phyloP scores from a whole-genome alignment of 2,113 vertebrate genomes.

The Nerophis lumbriciformis region DNA sequence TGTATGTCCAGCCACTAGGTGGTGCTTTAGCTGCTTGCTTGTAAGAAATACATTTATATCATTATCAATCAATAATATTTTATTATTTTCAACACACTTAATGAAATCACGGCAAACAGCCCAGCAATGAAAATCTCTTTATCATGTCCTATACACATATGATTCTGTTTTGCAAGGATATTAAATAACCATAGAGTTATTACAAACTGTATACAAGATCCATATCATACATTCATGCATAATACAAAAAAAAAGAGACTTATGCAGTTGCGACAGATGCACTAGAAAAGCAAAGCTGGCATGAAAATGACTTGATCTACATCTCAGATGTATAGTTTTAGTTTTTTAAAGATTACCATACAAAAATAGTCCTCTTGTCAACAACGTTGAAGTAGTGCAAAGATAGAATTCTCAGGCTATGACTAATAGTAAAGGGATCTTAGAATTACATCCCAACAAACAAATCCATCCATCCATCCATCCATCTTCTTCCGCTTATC shows the following conservation, averaged over 20 bases:
- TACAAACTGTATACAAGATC: constrained; percentile 42
- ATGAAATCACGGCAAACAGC: constrained; percentile 45
- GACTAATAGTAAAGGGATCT: constrained; percentile 34
- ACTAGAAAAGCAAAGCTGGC: not conserved
- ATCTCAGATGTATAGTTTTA: constrained; percentile 11
- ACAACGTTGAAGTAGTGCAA: constrained; percentile 67
- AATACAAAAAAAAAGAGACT: constrained; percentile 46
- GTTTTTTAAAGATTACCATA: constrained; percentile 29
- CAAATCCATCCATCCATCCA: too few relatives aligned
- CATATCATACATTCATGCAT: constrained; percentile 55
- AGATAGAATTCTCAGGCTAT: constrained; percentile 51
- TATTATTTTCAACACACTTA: constrained; percentile 35
- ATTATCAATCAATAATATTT: constrained; percentile 29
- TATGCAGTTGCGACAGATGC: constrained; percentile 39
- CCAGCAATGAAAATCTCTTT: constrained; percentile 26
- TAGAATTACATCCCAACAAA: constrained; percentile 29
- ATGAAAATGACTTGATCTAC: not conserved
- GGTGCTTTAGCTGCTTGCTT: not conserved
- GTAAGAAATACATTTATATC: constrained; percentile 11
- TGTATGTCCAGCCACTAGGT: constrained; percentile 15
- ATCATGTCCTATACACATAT: constrained; percentile 14
- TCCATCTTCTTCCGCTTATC: too few relatives aligned
- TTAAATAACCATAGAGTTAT: constrained; percentile 49
- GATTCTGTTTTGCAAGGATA: constrained; percentile 39
- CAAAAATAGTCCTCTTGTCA: constrained; percentile 47